These are phyloP conservation scores for Drosophila persimilis DNA, from an alignment of 1,140 invertebrate genomes.

Conservation along the genomic window DNA sequence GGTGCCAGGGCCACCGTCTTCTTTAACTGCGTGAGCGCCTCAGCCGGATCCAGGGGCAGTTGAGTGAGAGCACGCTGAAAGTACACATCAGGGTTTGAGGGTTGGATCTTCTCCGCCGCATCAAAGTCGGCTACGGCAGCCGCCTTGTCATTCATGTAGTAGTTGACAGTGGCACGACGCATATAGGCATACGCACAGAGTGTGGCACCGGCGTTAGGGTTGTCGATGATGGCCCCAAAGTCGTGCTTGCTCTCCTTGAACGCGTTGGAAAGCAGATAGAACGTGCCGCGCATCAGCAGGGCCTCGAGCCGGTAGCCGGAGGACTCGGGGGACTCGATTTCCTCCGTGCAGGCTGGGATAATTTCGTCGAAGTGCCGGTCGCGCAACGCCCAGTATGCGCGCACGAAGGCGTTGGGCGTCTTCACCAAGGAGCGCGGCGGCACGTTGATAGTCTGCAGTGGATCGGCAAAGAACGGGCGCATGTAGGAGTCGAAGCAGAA, in stretches of 20 bases:
- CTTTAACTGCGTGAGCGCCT: constrained; percentile 91
- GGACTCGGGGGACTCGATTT: constrained; percentile 87
- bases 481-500: constrained; percentile 94
- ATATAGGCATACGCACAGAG: constrained; percentile 93
- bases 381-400: constrained; percentile 87
- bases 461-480: constrained; percentile 91
- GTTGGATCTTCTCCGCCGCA: constrained; percentile 89
- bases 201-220: constrained; percentile 84
- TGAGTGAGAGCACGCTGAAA: constrained; percentile 90
- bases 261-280: constrained; percentile 90
- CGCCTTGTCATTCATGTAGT: constrained; percentile 89
- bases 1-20: constrained; percentile 92
- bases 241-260: constrained; percentile 89
- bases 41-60: constrained; percentile 90
- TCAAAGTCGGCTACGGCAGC: constrained; percentile 91
- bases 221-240: constrained; percentile 86
- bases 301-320: constrained; percentile 86
- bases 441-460: constrained; percentile 77
- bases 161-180: constrained; percentile 91
- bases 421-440: constrained; percentile 54
- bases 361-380: constrained; percentile 90
- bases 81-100: constrained; percentile 93
- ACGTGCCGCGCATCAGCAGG: constrained; percentile 90
- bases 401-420: constrained; percentile 85
- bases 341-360: constrained; percentile 91